Percentiles rank a stretch among this genome's conserved stretches.
These are phyloP conservation scores for Campylomormyrus tamandua DNA, from an alignment of 2,113 vertebrate species.

Conservation along the genomic window DNA sequence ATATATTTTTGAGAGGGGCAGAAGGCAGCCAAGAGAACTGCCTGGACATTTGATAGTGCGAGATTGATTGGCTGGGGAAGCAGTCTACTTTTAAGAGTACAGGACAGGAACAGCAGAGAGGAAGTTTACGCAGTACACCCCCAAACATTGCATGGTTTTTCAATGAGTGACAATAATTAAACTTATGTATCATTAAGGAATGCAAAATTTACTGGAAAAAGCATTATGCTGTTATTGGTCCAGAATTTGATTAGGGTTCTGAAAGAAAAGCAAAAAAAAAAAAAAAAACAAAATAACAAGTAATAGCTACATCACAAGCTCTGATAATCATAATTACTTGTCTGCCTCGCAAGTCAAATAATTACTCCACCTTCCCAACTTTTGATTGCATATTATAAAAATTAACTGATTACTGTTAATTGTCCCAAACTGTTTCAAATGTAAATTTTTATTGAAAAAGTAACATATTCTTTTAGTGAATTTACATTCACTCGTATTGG, in stretches of 20 bases:
- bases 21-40: background rate
- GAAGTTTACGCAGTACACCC: background rate
- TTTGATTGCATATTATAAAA: background rate
- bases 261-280: background rate
- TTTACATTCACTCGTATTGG: background rate
- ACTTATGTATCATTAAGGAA: background rate
- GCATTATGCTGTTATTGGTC: background rate
- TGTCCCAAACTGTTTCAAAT: background rate
- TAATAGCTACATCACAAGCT: background rate
- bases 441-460: background rate
- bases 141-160: background rate
- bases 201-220: background rate
- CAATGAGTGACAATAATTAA: background rate
- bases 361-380: background rate
- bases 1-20: background rate
- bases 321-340: background rate
- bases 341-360: background rate
- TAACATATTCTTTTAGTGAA: background rate
- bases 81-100: background rate
- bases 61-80: background rate
- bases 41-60: background rate
- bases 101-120: background rate
- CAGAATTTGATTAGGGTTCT: background rate
- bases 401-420: background rate
- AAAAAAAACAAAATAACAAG: background rate